A percentile compares a stretch with the other conserved stretches of the same genome.
Evolutionary conservation across 2,113 vertebrate genomes (phyloP).

Genomic region (Octodon degus): DNA sequence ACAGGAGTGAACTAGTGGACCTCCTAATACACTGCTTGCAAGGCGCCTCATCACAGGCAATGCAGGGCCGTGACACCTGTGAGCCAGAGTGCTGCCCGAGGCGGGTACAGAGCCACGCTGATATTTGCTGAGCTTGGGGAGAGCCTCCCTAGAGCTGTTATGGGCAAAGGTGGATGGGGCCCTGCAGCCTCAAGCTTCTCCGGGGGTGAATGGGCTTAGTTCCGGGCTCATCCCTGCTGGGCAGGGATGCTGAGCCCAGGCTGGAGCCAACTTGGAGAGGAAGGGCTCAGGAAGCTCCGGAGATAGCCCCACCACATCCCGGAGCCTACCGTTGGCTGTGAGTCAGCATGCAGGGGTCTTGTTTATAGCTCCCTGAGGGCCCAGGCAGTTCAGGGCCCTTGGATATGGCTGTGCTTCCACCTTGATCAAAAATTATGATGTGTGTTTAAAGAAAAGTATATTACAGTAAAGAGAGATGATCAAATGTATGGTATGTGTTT

Average conservation of each 20-base stretch:
- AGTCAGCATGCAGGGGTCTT: background rate
- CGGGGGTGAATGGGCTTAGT: background rate
- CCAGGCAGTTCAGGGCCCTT: no score
- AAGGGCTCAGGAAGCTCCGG: background rate
- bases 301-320: background rate
- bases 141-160: background rate
- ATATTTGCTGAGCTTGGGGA: background rate
- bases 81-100: background rate
- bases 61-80: background rate
- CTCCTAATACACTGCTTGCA: background rate
- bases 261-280: background rate
- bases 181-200: background rate
- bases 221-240: background rate
- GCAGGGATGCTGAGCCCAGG: background rate
- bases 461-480: background rate
- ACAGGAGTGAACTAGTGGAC: background rate
- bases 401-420: background rate
- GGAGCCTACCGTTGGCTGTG: background rate
- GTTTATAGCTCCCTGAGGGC: background rate
- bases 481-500: background rate
- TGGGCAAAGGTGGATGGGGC: background rate
- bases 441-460: background rate
- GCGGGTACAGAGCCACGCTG: background rate
- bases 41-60: rapidly evolving
- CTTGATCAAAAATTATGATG: background rate